Conservation (phyloP, 2,797 vertebrate species). For the Heterohyrax brucei region DNA sequence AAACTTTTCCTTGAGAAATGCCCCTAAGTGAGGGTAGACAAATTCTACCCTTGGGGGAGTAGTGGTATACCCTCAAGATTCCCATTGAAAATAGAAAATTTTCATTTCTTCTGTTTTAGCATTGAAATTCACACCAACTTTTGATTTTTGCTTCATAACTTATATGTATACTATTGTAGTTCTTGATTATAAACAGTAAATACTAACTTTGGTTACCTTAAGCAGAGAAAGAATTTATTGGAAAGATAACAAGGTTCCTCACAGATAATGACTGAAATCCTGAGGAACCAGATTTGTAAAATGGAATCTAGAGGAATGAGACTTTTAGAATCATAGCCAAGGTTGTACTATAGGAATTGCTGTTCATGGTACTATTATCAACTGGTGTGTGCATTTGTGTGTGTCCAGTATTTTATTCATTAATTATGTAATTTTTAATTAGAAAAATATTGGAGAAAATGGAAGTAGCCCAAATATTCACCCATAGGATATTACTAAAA, state of each 20-base stretch:
- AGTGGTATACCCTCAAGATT: background rate
- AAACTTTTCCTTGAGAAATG: background rate
- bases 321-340: background rate
- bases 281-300: conserved; percentile 30
- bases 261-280: conserved; percentile 29
- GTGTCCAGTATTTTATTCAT: background rate
- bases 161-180: background rate
- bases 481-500: conserved; percentile 9
- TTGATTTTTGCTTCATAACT: conserved; percentile 33
- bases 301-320: background rate
- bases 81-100: conserved; percentile 23
- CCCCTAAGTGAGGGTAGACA: background rate
- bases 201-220: conserved; percentile 19
- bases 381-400: background rate
- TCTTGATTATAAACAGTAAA: conserved; percentile 5
- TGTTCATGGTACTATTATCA: background rate
- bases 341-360: background rate
- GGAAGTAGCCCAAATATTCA: background rate
- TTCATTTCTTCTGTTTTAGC: conserved; percentile 47
- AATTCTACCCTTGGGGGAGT: background rate
- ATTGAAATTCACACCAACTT: conserved; percentile 38
- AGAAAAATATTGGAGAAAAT: conserved; percentile 37
- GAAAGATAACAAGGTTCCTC: background rate
- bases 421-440: conserved; percentile 13
- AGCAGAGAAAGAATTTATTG: conserved; percentile 61